Conservation (phyloP, 2,113 vertebrate species). For the Dryoscopus gambensis region DNA sequence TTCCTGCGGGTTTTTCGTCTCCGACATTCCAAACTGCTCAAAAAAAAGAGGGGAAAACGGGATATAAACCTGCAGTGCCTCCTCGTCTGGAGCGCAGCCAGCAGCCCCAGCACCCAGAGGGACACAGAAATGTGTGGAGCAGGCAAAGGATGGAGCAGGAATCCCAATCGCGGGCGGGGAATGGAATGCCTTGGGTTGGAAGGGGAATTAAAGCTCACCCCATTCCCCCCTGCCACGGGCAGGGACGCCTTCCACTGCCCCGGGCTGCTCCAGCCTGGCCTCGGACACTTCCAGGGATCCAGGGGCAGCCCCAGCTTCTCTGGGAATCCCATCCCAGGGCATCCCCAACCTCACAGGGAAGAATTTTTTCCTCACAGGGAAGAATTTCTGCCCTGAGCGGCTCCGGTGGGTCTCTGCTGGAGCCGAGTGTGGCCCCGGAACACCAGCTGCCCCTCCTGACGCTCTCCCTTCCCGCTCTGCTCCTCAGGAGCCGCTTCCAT, state of each 20-base stretch:
- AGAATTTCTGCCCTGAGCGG: neutral
- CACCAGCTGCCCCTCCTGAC: fast-evolving
- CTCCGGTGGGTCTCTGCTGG: fast-evolving
- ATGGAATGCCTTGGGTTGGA: neutral
- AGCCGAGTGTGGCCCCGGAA: fast-evolving
- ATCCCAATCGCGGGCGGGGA: neutral
- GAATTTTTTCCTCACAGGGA: neutral
- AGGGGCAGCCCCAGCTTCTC: neutral
- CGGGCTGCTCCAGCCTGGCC: neutral
- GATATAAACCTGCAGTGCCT: neutral
- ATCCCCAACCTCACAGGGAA: neutral
- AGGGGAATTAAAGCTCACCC: neutral
- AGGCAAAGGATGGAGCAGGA: neutral
- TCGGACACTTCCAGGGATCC: neutral
- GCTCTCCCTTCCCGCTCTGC: fast-evolving
- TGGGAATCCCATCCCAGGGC: neutral
- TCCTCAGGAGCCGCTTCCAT: neutral
- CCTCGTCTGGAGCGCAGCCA: neutral
- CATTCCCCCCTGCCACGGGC: neutral
- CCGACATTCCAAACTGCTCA: neutral
- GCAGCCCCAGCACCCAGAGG: fast-evolving
- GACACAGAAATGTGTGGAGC: neutral
- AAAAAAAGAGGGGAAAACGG: neutral
- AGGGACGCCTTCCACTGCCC: neutral
- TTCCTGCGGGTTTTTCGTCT: neutral